Evolutionary conservation across 2,888 invertebrate genomes (phyloP), one percentile per base, ranked within the genome.

Genomic region (Dasysyrphus albostriatus): DNA sequence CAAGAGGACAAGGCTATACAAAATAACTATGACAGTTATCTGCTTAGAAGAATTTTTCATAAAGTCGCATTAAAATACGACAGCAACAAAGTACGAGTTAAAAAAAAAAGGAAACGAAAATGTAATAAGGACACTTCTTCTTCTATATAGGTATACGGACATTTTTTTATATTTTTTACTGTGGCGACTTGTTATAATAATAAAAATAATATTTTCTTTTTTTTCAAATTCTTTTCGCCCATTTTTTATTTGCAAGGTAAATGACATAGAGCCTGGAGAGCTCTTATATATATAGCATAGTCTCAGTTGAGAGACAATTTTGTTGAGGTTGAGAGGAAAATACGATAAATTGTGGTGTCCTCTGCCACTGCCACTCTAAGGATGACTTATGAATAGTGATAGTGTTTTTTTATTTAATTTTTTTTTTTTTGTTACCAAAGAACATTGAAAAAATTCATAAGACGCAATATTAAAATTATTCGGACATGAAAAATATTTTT

Each of bases 401-500:
- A 75, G 70, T 65, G 72, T 34, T 34, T 37, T 47, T n/a, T 65
- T 19, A 32, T n/a, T 65, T 65, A 7, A 6, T 47, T 34, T 10
- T 16, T 12, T 34, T 10, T 63, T 44, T 10, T 63, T 44, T 14
- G 8, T 5, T n/a, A 24, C 54, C 44, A 19, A 74, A 78, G 87
- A 59, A 75, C 65, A 79, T 61, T 65, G 78, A 65, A 54, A 58
- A 58, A 83, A 79, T 76, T 83, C 78, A 79, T 83, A 75, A 83
- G 82, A 82, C 51, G 47, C 37, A 72, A 83, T 87, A 87, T 79
- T 87, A 83, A 83, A 83, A 87, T 83, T 87, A 87, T 87, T 87
- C 72, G 87, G 87, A 83, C 78, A 83, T 75, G 65, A 87, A 83
- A 87, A 83, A 83, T 74, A 69, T 74, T 82, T 65, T 77, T 69